Percentiles rank a stretch among this genome's conserved stretches.
Conservation (phyloP, 2,888 invertebrate species). For the Euclidia mi region DNA sequence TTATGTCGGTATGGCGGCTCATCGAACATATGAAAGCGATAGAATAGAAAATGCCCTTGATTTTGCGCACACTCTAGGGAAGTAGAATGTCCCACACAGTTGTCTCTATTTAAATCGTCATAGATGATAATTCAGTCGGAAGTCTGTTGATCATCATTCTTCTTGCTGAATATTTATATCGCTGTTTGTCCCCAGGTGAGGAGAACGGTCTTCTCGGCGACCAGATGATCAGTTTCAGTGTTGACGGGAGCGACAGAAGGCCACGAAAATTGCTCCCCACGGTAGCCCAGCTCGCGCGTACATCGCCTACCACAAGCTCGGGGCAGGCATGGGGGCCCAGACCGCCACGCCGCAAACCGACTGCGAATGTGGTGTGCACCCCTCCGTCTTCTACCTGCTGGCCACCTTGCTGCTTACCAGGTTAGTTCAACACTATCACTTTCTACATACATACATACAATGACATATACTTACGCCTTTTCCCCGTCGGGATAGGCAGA, state of each 20-base stretch:
- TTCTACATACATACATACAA: no score
- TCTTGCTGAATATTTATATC: no score
- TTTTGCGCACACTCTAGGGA: no score
- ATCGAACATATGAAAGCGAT: no score
- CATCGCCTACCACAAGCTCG: conserved; percentile 91
- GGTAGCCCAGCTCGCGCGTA: conserved; percentile 88
- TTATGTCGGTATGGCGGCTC: no score
- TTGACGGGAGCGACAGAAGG: conserved; percentile 71
- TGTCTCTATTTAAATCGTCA: no score
- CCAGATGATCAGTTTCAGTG: conserved; percentile 85
- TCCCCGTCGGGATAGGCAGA: no score
- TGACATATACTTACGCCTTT: no score
- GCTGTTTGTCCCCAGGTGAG: conserved; percentile 66
- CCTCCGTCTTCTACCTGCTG: conserved; percentile 91
- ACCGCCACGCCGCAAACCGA: conserved; percentile 86
- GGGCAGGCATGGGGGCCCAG: conserved; percentile 89
- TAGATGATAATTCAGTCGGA: no score
- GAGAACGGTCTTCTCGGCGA: conserved; percentile 74
- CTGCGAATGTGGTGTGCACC: conserved; percentile 92
- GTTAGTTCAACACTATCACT: conserved; percentile 61
- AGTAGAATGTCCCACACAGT: no score
- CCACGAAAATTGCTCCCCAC: conserved; percentile 87
- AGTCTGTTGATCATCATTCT: no score
- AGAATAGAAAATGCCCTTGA: no score
- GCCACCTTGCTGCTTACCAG: conserved; percentile 90